Base-by-base conservation (phyloP, 2,888 invertebrate genomes). In the Oconnorella tubifera region DNA sequence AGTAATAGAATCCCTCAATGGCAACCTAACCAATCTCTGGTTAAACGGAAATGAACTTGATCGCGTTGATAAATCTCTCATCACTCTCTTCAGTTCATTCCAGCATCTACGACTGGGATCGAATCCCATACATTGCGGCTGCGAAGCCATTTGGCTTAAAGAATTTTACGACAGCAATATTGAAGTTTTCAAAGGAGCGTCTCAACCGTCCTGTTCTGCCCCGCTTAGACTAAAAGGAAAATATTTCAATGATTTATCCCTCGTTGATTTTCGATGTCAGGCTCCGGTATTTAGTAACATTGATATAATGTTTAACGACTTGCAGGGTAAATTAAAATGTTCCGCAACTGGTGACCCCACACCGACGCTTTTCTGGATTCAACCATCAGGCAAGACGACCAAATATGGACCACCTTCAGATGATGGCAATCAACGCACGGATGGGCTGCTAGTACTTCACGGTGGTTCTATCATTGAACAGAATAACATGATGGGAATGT, bases 101-200 rank as follows among this genome's bases (percentile, higher is more conserved):
- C 74, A 71, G 53, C 78, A 80, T 65, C 70, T 80, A 23, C 72
- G 79, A 40, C 71, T 81, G 59, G 78, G 77, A 4, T 71, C 75
- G 32, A 81, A 81, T 70, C 79, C 79, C 3, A 72, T 80, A 29
- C 80, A 80, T 63, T 81, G 81, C 68, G 79, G 79, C 69, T 81
- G 81, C 70, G 78, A 79, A 65, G 69, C 77, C 29, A 66, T 71
- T 33, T 81, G 81, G 81, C 64, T 81, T 61, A 76, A 75, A 60
- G 72, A 75, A 40, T 80, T 78, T 68, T 80, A 71, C 68, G 71
- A 68, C 50, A 66, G 57, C 23, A 66, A 73, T 56, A 61, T 59
- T 3, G 73, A 70, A 1, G 63, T 74, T 10, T 76, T 77, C 64
- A 68, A 74, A 3, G 74, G 72, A 14, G 72, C 72, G 4, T 19